Percentiles rank a stretch among this genome's conserved stretches.
Evolutionary conservation across 2,113 vertebrate genomes (phyloP).

Genomic region (Melanostigma gelatinosum): DNA sequence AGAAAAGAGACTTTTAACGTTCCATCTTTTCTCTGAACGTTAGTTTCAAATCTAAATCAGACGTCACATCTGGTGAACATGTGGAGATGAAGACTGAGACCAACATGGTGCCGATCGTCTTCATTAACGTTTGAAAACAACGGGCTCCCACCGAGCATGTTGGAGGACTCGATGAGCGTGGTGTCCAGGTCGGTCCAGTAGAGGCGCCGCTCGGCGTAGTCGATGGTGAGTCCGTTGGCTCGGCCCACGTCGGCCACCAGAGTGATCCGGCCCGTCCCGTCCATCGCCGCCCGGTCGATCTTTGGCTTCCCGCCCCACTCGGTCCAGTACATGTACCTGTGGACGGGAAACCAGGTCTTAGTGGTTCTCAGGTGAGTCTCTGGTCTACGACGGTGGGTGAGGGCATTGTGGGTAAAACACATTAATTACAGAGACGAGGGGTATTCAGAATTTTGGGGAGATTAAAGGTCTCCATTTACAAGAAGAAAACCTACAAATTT

Average conservation of each 20-base stretch:
- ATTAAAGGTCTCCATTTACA: no score
- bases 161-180: slow-evolving; percentile 95
- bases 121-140: no score
- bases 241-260: slow-evolving; percentile 94
- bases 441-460: no score
- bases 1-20: no score
- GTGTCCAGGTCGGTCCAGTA: slow-evolving; percentile 98
- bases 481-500: no score
- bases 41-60: no score
- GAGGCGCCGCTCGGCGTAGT: slow-evolving; percentile 93
- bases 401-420: not conserved
- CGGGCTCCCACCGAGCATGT: slow-evolving; percentile 88
- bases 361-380: not conserved
- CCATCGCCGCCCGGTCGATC: slow-evolving; percentile 96
- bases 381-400: no score
- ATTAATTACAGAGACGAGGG: no score
- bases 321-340: slow-evolving; percentile 98
- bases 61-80: no score
- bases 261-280: slow-evolving; percentile 90
- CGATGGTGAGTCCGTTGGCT: slow-evolving; percentile 95
- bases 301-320: slow-evolving; percentile 98
- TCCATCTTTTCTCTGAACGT: no score
- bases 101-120: no score
- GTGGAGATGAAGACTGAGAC: no score
- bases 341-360: not conserved